A percentile compares a stretch with the other conserved stretches of the same genome.
Conservation (phyloP, 2,113 vertebrate species). For the Buteo buteo region DNA sequence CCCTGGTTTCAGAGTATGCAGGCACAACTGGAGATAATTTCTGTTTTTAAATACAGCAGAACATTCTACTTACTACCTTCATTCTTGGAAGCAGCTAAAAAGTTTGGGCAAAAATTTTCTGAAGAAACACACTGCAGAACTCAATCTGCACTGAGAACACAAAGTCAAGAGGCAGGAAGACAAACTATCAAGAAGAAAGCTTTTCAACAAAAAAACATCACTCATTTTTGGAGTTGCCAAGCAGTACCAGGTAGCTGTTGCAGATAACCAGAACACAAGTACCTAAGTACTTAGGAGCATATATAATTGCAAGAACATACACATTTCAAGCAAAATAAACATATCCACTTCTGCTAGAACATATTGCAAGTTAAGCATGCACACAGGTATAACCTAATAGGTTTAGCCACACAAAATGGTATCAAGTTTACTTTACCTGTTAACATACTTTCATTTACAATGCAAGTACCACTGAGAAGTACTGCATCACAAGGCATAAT, state of each 20-base stretch:
- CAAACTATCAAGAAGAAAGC: background rate
- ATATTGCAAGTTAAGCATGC: background rate
- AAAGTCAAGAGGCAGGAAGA: background rate
- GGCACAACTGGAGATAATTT: background rate
- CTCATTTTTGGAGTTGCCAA: background rate
- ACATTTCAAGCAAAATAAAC: background rate
- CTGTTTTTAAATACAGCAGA: background rate
- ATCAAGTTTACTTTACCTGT: slow-evolving; percentile 80
- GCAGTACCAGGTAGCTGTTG: background rate
- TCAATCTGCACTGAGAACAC: background rate
- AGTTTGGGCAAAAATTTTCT: background rate
- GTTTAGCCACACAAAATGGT: background rate
- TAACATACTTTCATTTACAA: slow-evolving; percentile 99
- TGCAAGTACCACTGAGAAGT: slow-evolving; percentile 93
- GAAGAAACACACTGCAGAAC: background rate
- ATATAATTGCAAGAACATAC: background rate
- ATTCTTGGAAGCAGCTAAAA: background rate
- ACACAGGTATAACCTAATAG: background rate
- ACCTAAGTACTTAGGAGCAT: background rate
- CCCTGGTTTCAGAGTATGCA: background rate
- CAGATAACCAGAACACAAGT: background rate
- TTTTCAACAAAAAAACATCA: background rate
- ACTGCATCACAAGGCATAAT: slow-evolving; percentile 97
- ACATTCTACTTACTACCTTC: background rate
- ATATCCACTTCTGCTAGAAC: background rate